A percentile compares a stretch with the other conserved stretches of the same genome.
Evolutionary conservation across 2,113 vertebrate species (phyloP).

Genomic region (Struthidea cinerea): DNA sequence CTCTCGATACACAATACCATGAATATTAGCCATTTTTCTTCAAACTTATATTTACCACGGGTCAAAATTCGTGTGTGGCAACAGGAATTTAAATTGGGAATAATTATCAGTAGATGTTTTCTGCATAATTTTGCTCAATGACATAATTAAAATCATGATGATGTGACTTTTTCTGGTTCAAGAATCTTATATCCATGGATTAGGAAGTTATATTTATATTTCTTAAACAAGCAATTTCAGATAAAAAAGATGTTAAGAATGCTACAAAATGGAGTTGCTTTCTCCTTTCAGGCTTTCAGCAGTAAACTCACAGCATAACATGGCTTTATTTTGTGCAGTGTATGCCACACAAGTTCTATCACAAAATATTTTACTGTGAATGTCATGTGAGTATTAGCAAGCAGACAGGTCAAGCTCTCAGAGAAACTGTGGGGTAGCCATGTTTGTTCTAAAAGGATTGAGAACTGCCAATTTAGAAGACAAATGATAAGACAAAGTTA

Average conservation of each 20-base stretch:
- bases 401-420: background rate
- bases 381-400: constrained; percentile 2
- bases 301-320: background rate
- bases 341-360: background rate
- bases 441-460: background rate
- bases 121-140: background rate
- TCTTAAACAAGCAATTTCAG: background rate
- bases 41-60: background rate
- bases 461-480: background rate
- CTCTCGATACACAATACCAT: background rate
- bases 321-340: background rate
- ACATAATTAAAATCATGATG: background rate
- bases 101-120: background rate
- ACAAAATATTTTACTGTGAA: background rate
- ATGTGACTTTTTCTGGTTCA: background rate
- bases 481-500: background rate
- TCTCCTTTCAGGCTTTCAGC: background rate
- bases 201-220: background rate
- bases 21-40: background rate
- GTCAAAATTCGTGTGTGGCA: background rate
- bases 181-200: background rate
- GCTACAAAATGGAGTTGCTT: background rate
- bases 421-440: background rate
- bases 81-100: background rate
- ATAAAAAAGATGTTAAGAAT: background rate